Conservation (phyloP, 2,113 vertebrate species). For the Neogobius melanostomus region DNA sequence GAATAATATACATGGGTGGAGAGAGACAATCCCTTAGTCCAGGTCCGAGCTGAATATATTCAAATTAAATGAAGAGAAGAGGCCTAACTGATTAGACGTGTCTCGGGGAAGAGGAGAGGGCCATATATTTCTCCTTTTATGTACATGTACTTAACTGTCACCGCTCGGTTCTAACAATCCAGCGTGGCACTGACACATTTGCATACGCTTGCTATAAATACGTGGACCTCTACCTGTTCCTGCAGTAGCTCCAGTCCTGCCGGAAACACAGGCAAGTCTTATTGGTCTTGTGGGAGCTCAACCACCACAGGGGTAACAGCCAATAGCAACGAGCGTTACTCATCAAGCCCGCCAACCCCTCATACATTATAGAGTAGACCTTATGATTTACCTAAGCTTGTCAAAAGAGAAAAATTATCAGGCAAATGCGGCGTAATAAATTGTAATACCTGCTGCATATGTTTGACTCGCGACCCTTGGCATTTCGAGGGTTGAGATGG, state of each 20-base stretch:
- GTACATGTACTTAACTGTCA: conserved; percentile 81
- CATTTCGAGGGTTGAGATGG: conserved; percentile 86
- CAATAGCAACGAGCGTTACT: conserved; percentile 78
- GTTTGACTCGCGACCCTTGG: conserved; percentile 93
- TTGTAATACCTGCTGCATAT: conserved; percentile 89
- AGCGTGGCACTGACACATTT: conserved; percentile 78
- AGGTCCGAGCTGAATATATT: conserved; percentile 76
- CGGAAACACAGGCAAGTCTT: conserved; percentile 70
- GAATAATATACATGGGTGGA: conserved; percentile 84
- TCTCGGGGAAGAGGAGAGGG: conserved; percentile 73
- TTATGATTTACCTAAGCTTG: conserved; percentile 91
- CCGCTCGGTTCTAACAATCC: conserved; percentile 76
- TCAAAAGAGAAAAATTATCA: conserved; percentile 94
- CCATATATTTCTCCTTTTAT: conserved; percentile 74
- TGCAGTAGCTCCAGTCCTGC: conserved; percentile 65
- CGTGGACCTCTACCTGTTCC: conserved; percentile 74
- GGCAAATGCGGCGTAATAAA: conserved; percentile 91
- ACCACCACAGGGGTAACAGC: conserved; percentile 74
- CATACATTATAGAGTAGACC: conserved; percentile 87
- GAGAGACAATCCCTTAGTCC: conserved; percentile 65
- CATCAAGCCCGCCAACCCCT: conserved; percentile 73
- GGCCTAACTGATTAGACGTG: conserved; percentile 80
- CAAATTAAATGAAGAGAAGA: conserved; percentile 83
- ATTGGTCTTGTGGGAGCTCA: conserved; percentile 80
- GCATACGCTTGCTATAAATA: conserved; percentile 86